Conservation (phyloP, 2,888 invertebrate genomes). For the Dynastes maya region DNA sequence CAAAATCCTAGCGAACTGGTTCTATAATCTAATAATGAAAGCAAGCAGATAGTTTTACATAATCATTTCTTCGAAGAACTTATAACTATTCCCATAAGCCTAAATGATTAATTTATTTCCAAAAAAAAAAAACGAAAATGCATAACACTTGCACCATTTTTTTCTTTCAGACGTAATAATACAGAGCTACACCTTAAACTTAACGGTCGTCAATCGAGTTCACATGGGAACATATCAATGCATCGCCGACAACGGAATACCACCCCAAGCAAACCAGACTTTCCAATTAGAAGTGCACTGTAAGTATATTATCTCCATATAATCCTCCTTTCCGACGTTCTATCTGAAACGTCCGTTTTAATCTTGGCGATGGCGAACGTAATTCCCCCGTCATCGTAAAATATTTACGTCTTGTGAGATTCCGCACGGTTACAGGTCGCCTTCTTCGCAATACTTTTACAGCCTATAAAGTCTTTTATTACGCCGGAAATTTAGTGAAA, state of each 20-base stretch:
- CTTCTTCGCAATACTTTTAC: constrained; percentile 23
- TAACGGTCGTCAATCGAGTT: constrained; percentile 81
- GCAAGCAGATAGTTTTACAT: too few relatives aligned
- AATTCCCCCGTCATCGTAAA: constrained; percentile 23
- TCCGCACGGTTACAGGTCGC: neutral
- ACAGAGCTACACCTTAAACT: constrained; percentile 84
- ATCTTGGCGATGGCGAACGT: constrained; percentile 12
- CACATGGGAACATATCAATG: constrained; percentile 86
- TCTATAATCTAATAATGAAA: too few relatives aligned
- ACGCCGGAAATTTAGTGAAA: constrained; percentile 29
- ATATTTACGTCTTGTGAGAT: constrained; percentile 22
- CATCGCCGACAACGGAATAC: constrained; percentile 89
- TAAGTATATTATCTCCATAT: constrained; percentile 73
- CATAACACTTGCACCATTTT: too few relatives aligned
- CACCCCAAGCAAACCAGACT: constrained; percentile 85
- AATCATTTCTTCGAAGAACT: too few relatives aligned
- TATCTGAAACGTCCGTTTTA: constrained; percentile 11
- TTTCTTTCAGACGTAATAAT: constrained; percentile 78
- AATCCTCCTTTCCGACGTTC: neutral
- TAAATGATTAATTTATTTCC: too few relatives aligned
- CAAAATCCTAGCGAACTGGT: too few relatives aligned
- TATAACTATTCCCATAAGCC: too few relatives aligned
- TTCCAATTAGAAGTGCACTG: constrained; percentile 92
- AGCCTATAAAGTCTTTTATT: constrained; percentile 33
- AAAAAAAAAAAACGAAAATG: too few relatives aligned